A percentile compares a stretch with the other conserved stretches of the same genome.
These are phyloP conservation scores for Tauraco erythrolophus DNA, from an alignment of 2,113 vertebrate genomes.

Conservation along the genomic window DNA sequence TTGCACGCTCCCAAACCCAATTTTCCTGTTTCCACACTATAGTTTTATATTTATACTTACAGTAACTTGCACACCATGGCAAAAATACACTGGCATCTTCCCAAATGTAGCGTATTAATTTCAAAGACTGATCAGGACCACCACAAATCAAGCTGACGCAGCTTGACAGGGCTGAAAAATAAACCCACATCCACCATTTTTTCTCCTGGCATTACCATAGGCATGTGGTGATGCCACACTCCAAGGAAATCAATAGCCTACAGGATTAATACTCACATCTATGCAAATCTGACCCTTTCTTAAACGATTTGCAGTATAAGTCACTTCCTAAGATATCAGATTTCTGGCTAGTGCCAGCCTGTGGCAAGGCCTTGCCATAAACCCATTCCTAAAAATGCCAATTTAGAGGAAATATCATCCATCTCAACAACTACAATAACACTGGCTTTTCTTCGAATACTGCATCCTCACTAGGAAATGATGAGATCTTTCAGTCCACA, in stretches of 20 bases:
- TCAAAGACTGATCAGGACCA: background rate
- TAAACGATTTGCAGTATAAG: background rate
- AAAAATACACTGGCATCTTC: background rate
- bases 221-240: accelerated
- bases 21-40: background rate
- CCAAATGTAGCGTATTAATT: background rate
- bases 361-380: background rate
- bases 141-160: background rate
- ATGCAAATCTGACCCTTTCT: background rate
- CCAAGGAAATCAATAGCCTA: background rate
- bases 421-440: background rate
- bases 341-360: background rate
- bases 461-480: background rate
- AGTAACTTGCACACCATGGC: background rate
- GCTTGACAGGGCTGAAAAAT: background rate
- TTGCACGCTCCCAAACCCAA: background rate
- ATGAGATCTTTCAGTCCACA: background rate
- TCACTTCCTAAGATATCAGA: background rate
- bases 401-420: background rate
- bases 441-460: background rate
- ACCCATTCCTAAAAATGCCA: background rate
- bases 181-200: background rate
- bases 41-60: background rate
- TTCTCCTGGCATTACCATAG: background rate
- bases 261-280: background rate